Percentiles rank a stretch among this genome's conserved stretches.
These are phyloP conservation scores for Varecia variegata DNA, from an alignment of 2,797 vertebrate species.

Conservation along the genomic window DNA sequence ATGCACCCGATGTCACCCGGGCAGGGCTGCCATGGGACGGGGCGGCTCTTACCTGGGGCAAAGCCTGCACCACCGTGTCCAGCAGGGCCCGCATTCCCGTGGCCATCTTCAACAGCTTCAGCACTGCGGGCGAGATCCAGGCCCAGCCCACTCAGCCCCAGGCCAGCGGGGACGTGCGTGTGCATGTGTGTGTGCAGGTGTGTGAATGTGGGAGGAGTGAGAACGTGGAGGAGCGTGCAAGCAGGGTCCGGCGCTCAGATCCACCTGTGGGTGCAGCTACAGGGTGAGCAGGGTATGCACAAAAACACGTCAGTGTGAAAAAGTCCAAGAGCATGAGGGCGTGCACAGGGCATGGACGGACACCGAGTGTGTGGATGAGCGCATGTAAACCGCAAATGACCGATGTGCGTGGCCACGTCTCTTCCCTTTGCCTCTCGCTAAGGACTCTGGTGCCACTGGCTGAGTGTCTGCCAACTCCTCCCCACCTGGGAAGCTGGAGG, in stretches of 20 bases:
- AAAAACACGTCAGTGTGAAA: rapidly evolving
- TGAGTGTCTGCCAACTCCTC: neutral
- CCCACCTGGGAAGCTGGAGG: neutral
- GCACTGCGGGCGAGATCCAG: constrained; percentile 82
- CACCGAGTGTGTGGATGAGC: rapidly evolving
- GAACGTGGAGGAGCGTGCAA: neutral
- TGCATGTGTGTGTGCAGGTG: rapidly evolving
- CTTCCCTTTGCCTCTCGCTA: neutral
- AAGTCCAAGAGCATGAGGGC: neutral
- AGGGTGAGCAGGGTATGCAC: no score
- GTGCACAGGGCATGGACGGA: rapidly evolving
- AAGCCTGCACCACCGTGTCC: constrained; percentile 95
- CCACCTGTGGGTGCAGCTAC: neutral
- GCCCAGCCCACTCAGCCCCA: neutral
- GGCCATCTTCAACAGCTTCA: constrained; percentile 91
- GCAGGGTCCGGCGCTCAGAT: neutral
- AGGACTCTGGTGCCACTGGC: neutral
- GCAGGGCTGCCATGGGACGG: rapidly evolving
- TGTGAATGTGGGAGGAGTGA: neutral
- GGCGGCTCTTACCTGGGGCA: constrained; percentile 91
- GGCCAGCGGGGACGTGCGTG: rapidly evolving
- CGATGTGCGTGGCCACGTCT: rapidly evolving
- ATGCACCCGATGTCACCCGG: rapidly evolving
- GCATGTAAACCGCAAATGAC: rapidly evolving
- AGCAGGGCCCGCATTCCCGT: constrained; percentile 96